These are phyloP conservation scores for Rhyacophila brunnea DNA, from an alignment of 1,140 invertebrate genomes.

Conservation along the genomic window DNA sequence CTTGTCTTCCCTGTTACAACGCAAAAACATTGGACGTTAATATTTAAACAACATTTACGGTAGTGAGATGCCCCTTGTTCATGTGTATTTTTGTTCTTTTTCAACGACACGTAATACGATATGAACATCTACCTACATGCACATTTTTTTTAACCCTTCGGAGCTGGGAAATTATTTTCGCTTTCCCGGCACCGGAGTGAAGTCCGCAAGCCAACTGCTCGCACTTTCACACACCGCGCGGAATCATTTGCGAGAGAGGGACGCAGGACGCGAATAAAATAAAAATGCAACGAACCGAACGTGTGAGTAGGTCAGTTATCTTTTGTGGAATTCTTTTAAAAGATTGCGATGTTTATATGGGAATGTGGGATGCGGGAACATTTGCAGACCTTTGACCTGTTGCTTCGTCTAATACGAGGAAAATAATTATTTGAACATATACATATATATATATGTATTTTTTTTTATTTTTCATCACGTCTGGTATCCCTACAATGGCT, in stretches of 20 bases:
- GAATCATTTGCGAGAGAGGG: conserved; percentile 11
- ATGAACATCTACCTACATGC: conserved; percentile 2
- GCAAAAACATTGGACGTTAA: too few species aligned
- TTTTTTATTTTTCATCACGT: too few species aligned
- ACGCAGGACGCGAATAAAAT: conserved; percentile 28
- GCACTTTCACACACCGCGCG: conserved; percentile 12
- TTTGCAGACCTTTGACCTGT: too few species aligned
- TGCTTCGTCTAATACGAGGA: too few species aligned
- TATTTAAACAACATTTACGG: too few species aligned
- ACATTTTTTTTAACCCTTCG: conserved; percentile 14
- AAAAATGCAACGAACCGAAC: conserved; percentile 22
- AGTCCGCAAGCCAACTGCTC: conserved; percentile 14
- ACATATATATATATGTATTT: too few species aligned
- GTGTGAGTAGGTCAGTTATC: conserved; percentile 32
- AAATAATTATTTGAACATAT: too few species aligned
- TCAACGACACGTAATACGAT: conserved; percentile 17
- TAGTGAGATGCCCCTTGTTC: too few species aligned
- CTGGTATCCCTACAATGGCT: too few species aligned
- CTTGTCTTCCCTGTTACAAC: too few species aligned
- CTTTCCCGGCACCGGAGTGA: conserved; percentile 16
- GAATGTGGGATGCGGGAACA: too few species aligned
- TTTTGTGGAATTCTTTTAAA: conserved; percentile 24
- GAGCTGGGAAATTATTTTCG: conserved; percentile 33
- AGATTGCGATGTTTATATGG: not conserved
- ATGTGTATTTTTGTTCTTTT: conserved; percentile 15